These are phyloP conservation scores for Cephus runcator DNA, from an alignment of 2,888 invertebrate species.

Conservation along the genomic window DNA sequence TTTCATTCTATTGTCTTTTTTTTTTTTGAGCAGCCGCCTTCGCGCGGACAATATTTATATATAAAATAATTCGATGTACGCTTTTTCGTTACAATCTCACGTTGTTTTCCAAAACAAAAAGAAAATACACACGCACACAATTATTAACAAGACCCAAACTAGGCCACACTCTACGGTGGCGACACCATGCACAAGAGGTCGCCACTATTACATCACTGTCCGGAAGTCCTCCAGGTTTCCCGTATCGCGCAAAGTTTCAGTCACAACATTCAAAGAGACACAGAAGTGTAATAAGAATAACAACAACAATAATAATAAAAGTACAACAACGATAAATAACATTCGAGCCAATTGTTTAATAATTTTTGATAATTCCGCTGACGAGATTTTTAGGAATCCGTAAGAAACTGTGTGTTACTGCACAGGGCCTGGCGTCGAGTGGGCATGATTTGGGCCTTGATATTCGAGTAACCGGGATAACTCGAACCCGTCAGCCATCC, in stretches of 20 bases:
- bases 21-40: background rate
- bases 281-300: background rate
- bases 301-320: constrained; percentile 1
- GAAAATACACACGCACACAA: background rate
- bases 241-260: background rate
- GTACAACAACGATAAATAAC: constrained; percentile 23
- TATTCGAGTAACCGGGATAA: background rate
- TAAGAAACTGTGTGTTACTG: background rate
- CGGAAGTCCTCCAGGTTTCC: background rate
- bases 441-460: background rate
- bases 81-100: background rate
- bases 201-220: background rate
- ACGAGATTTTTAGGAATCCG: background rate
- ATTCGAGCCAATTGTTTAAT: constrained; percentile 15
- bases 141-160: background rate
- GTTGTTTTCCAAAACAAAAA: background rate
- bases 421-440: background rate
- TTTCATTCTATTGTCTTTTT: background rate
- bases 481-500: background rate
- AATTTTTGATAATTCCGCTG: constrained; percentile 13
- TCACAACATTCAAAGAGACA: background rate
- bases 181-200: background rate
- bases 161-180: background rate
- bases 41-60: background rate
- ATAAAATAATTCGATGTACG: background rate